Conservation (phyloP, 2,113 vertebrate species). For the Orycteropus afer region DNA sequence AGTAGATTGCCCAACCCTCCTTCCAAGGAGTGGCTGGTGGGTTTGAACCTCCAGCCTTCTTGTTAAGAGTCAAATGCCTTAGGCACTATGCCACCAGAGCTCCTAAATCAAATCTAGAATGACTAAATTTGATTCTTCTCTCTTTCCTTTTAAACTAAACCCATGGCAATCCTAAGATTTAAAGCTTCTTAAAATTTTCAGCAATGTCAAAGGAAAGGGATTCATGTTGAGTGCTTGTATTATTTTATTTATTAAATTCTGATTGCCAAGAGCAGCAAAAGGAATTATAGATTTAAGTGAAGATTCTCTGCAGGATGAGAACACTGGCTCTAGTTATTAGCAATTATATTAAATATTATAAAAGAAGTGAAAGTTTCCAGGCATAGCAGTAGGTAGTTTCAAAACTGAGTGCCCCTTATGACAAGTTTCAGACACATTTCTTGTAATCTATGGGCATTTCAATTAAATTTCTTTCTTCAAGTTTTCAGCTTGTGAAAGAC, state of each 20-base stretch:
- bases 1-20: too few species aligned
- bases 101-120: conserved; percentile 30
- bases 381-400: conserved; percentile 18
- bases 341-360: conserved; percentile 56
- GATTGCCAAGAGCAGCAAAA: conserved; percentile 47
- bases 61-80: too few species aligned
- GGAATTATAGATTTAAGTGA: conserved; percentile 43
- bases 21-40: too few species aligned
- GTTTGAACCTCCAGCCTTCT: too few species aligned
- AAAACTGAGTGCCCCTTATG: conserved; percentile 9
- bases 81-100: too few species aligned
- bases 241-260: conserved; percentile 62
- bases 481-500: conserved; percentile 48
- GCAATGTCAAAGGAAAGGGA: conserved; percentile 25
- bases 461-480: conserved; percentile 20
- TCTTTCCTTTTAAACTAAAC: neutral
- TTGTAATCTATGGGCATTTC: neutral
- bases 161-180: neutral
- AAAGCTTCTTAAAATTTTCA: conserved; percentile 33
- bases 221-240: neutral
- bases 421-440: conserved; percentile 33
- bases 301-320: neutral
- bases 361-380: conserved; percentile 59
- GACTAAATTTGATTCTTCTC: neutral
- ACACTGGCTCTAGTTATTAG: conserved; percentile 14